Percentiles rank a stretch among this genome's conserved stretches.
phyloP scores from a whole-genome alignment of 2,113 vertebrate genomes.

The Petaurus breviceps region DNA sequence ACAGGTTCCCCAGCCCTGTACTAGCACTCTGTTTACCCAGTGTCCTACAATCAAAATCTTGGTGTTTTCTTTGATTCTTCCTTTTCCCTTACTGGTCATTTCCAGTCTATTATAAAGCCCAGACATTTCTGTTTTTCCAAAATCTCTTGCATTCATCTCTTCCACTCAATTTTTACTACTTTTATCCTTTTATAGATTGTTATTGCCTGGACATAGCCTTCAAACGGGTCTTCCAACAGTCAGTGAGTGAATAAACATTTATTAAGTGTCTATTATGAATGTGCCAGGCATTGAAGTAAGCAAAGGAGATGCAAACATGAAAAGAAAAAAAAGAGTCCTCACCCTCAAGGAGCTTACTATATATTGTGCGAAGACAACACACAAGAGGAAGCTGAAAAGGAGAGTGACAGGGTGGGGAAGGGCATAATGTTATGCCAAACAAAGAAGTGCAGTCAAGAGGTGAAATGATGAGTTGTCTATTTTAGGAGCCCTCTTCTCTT shows the following conservation, averaged over 20 bases:
- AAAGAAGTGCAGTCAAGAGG: not conserved
- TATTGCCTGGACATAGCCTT: not conserved
- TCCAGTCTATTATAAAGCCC: not conserved
- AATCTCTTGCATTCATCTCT: not conserved
- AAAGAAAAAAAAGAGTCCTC: not conserved
- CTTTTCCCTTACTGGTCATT: no score
- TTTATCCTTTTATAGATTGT: not conserved
- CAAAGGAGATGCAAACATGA: not conserved
- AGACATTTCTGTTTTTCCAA: not conserved
- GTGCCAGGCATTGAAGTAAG: not conserved
- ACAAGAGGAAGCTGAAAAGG: not conserved
- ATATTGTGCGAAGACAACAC: not conserved
- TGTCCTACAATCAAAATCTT: not conserved
- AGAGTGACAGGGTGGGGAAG: not conserved
- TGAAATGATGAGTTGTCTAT: not conserved
- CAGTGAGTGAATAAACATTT: not conserved
- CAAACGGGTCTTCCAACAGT: not conserved
- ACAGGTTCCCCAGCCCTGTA: not conserved
- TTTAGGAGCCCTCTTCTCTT: no score
- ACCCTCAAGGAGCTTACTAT: not conserved
- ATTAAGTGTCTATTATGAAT: not conserved
- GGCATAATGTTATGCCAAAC: not conserved
- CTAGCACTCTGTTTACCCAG: not conserved
- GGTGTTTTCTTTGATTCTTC: not conserved
- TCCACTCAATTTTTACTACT: not conserved